Evolutionary conservation across 2,888 invertebrate genomes (phyloP).

Genomic region (Chrysomela aeneicollis): DNA sequence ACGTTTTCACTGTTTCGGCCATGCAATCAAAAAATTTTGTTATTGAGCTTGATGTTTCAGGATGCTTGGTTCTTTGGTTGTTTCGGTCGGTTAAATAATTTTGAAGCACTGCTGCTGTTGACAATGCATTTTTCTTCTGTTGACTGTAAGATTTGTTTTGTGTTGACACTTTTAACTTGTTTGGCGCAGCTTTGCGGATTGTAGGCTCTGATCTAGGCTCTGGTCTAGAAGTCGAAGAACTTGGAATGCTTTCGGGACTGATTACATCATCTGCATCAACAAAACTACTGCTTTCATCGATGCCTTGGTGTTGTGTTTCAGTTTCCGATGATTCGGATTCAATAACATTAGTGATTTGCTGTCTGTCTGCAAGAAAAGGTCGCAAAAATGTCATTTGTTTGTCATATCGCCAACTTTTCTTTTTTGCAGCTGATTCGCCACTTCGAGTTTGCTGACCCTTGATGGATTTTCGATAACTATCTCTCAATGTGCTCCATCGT

Average conservation of each 20-base stretch:
- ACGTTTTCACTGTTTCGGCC: conserved; percentile 6
- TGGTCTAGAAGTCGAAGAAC: neutral
- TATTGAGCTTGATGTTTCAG: neutral
- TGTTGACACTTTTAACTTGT: neutral
- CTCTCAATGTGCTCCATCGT: too few species aligned
- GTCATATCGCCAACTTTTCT: neutral
- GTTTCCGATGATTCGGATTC: neutral
- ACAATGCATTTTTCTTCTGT: neutral
- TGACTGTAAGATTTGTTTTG: conserved; percentile 9
- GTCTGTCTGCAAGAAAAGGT: too few species aligned
- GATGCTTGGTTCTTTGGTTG: neutral
- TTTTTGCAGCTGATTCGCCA: neutral
- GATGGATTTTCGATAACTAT: neutral
- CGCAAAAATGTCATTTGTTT: neutral
- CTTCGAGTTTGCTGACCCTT: neutral
- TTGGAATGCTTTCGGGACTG: neutral
- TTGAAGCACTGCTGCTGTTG: conserved; percentile 8
- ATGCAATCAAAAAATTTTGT: conserved; percentile 8
- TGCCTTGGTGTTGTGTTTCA: neutral
- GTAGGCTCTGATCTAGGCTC: neutral
- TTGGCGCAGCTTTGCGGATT: neutral
- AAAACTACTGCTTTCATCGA: neutral
- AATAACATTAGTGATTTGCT: too few species aligned
- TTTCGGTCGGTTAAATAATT: neutral
- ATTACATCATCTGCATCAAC: neutral